These are phyloP conservation scores for Synanthedon myopaeformis DNA, from an alignment of 2,888 invertebrate species.

Conservation along the genomic window DNA sequence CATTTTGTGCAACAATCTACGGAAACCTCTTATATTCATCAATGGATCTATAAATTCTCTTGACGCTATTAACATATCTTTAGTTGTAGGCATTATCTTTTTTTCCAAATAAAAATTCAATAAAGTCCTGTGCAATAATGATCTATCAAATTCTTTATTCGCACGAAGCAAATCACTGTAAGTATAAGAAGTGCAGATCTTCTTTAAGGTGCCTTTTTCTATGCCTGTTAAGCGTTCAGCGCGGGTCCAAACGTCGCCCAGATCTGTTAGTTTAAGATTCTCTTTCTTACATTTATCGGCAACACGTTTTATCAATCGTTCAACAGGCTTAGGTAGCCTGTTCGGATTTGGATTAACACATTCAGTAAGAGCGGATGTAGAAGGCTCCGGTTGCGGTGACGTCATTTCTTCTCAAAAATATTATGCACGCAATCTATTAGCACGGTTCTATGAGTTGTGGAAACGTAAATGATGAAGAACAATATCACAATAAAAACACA, in stretches of 20 bases:
- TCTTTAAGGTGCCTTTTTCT: background rate
- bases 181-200: background rate
- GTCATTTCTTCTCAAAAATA: background rate
- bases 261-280: background rate
- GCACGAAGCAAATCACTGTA: background rate
- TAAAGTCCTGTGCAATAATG: slow-evolving; percentile 13
- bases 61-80: slow-evolving; percentile 14
- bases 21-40: slow-evolving; percentile 21
- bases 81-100: slow-evolving; percentile 17
- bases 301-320: background rate
- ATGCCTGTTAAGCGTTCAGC: background rate
- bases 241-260: background rate
- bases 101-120: slow-evolving; percentile 12
- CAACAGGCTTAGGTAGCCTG: background rate
- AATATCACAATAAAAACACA: background rate
- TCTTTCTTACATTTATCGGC: background rate
- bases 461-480: background rate
- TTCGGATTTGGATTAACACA: background rate
- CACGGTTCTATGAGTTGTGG: background rate
- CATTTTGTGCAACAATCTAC: slow-evolving; percentile 20
- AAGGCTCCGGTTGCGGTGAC: background rate
- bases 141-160: slow-evolving; percentile 12
- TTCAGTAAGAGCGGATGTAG: background rate
- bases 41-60: slow-evolving; percentile 13
- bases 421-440: background rate